Percentiles rank a stretch among this genome's conserved stretches.
Conservation (phyloP, 2,888 invertebrate genomes). For the Meta bourneti region DNA sequence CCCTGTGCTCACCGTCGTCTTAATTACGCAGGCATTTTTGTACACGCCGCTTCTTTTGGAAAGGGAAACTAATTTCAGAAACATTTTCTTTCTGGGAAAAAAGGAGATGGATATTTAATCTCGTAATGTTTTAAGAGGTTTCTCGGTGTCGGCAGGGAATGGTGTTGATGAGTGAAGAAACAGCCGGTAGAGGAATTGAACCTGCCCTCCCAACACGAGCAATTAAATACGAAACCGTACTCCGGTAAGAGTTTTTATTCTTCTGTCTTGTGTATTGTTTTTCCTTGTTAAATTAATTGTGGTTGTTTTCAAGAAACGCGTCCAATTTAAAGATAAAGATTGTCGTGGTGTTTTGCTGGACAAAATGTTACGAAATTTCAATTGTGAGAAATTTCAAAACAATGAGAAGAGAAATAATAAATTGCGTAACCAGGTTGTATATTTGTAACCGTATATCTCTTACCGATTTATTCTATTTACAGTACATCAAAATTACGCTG, state of each 20-base stretch:
- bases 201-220: neutral
- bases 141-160: neutral
- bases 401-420: neutral
- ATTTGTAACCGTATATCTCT: neutral
- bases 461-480: neutral
- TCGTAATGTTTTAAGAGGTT: neutral
- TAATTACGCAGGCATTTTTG: slow-evolving; percentile 30
- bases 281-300: neutral
- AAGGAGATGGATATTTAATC: slow-evolving; percentile 40
- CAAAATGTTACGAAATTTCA: too few species aligned
- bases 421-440: neutral
- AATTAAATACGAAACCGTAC: slow-evolving; percentile 2
- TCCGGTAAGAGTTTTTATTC: slow-evolving; percentile 5
- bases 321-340: too few species aligned
- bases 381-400: too few species aligned
- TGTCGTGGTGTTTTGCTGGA: too few species aligned
- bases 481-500: neutral
- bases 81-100: neutral
- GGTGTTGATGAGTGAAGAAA: neutral
- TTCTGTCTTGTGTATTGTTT: neutral
- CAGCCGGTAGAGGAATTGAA: slow-evolving; percentile 11
- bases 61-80: slow-evolving; percentile 6
- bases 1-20: neutral
- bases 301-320: neutral
- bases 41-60: slow-evolving; percentile 8